Conservation (phyloP, 2,797 vertebrate genomes). For the Cynodonichthys magdalenae region DNA sequence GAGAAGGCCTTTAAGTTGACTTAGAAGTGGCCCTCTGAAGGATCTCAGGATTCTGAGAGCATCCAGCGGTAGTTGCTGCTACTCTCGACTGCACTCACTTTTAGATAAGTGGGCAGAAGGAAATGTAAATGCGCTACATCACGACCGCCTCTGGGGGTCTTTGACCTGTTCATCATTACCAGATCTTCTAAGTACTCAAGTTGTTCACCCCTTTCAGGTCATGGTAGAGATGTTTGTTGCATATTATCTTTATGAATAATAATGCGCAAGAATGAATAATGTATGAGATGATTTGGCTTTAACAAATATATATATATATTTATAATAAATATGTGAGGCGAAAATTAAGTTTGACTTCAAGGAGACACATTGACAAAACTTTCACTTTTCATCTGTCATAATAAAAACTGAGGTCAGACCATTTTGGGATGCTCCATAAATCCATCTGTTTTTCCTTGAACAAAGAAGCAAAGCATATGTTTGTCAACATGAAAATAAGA, state of each 20-base stretch:
- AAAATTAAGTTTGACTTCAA: constrained; percentile 19
- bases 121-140: constrained; percentile 51
- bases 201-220: constrained; percentile 36
- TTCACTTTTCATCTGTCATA: constrained; percentile 37
- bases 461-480: not conserved
- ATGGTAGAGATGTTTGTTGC: constrained; percentile 48
- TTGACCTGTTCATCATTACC: constrained; percentile 58
- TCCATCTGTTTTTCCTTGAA: not conserved
- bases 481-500: too few relatives aligned
- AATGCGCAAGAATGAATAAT: constrained; percentile 61
- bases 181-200: constrained; percentile 27
- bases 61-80: constrained; percentile 45
- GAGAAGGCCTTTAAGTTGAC: constrained; percentile 20
- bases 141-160: constrained; percentile 9
- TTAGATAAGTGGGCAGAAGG: constrained; percentile 35
- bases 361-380: constrained; percentile 30
- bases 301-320: not conserved
- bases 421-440: constrained; percentile 3
- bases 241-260: constrained; percentile 19
- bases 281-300: constrained; percentile 24
- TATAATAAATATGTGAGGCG: constrained; percentile 5
- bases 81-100: constrained; percentile 21
- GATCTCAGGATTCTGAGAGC: constrained; percentile 25
- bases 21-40: constrained; percentile 15
- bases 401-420: constrained; percentile 9